These are phyloP conservation scores for Myotis brandtii DNA, from an alignment of 2,113 vertebrate genomes.

Conservation along the genomic window DNA sequence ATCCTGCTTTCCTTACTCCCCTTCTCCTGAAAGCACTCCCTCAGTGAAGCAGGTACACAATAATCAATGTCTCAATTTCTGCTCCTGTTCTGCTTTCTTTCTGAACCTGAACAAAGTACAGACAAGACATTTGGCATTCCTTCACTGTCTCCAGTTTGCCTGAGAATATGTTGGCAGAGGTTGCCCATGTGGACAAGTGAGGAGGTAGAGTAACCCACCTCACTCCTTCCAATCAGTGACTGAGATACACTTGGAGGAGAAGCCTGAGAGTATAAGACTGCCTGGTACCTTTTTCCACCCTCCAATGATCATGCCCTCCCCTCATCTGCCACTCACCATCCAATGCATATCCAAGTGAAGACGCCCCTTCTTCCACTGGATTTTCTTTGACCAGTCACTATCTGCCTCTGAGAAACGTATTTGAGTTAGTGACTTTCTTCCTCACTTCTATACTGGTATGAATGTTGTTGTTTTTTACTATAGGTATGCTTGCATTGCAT, in stretches of 20 bases:
- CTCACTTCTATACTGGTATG: constrained; percentile 8
- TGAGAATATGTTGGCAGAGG: background rate
- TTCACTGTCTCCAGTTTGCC: background rate
- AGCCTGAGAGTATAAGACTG: background rate
- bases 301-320: background rate
- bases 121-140: background rate
- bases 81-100: background rate
- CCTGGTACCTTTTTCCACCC: background rate
- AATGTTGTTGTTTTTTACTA: background rate
- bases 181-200: background rate
- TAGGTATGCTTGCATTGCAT: background rate
- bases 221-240: background rate
- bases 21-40: background rate
- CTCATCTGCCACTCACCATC: background rate
- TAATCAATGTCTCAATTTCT: background rate
- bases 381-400: constrained; percentile 11
- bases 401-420: constrained; percentile 6
- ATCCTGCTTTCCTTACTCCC: background rate
- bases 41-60: background rate
- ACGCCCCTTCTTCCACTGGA: background rate
- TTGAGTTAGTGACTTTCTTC: background rate
- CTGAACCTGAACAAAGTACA: background rate
- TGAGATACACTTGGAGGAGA: background rate
- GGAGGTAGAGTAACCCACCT: background rate
- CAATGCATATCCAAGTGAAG: background rate